These are phyloP conservation scores for Gymnogyps californianus DNA, from an alignment of 2,113 vertebrate species.

Conservation along the genomic window DNA sequence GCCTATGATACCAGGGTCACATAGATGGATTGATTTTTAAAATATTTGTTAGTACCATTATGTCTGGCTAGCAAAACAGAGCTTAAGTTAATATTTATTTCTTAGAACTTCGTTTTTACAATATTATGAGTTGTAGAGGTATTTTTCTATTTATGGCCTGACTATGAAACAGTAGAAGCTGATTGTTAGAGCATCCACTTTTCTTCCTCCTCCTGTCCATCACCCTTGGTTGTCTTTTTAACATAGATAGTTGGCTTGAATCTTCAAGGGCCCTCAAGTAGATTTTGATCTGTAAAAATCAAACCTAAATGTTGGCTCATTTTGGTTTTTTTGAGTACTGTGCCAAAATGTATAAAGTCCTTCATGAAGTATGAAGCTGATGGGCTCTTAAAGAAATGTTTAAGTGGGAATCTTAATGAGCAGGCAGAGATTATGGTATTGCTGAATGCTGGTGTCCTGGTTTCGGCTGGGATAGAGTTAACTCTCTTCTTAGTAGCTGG, in stretches of 20 bases:
- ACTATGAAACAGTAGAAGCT: background rate
- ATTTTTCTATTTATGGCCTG: background rate
- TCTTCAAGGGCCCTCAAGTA: background rate
- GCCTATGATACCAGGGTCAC: background rate
- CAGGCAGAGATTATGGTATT: background rate
- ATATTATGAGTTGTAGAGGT: background rate
- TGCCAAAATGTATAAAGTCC: background rate
- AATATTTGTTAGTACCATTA: background rate
- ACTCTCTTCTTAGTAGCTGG: too few relatives aligned
- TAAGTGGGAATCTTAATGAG: background rate
- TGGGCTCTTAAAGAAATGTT: background rate
- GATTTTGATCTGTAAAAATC: background rate
- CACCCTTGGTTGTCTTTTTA: background rate
- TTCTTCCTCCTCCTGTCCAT: background rate
- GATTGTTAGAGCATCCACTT: background rate
- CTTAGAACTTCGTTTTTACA: background rate
- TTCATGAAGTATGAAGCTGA: background rate
- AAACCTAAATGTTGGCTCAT: background rate
- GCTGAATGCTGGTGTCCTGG: background rate
- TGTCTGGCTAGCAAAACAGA: background rate
- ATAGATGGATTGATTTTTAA: background rate
- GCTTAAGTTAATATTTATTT: background rate
- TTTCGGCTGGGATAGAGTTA: too few relatives aligned
- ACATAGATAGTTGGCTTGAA: background rate
- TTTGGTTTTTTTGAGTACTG: background rate